Conservation (phyloP, 2,797 vertebrate genomes). For the Pangasius sanitwongsei region DNA sequence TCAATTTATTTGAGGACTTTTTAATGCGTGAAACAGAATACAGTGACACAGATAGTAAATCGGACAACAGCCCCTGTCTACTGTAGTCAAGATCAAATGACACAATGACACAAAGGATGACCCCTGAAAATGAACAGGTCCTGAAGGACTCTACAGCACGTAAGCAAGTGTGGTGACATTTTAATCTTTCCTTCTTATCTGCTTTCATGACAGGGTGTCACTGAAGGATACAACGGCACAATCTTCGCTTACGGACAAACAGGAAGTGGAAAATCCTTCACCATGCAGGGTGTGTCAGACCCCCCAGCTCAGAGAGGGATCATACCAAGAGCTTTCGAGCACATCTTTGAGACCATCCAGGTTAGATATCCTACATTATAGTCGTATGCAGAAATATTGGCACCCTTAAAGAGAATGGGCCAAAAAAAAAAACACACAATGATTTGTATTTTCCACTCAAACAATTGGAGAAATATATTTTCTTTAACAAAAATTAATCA, state of each 20-base stretch:
- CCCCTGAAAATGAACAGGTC: not conserved
- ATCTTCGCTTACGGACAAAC: constrained; percentile 92
- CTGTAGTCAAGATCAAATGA: not conserved
- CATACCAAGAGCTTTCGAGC: constrained; percentile 88
- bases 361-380: constrained; percentile 55
- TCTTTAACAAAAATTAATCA: not conserved
- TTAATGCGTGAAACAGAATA: constrained; percentile 52
- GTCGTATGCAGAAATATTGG: not conserved
- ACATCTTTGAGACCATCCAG: constrained; percentile 86
- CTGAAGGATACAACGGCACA: constrained; percentile 89
- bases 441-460: not conserved
- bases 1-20: not conserved
- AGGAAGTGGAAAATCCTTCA: constrained; percentile 92
- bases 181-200: not conserved
- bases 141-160: not conserved
- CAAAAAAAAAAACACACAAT: not conserved
- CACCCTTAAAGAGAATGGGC: not conserved
- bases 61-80: not conserved
- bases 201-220: constrained; percentile 78
- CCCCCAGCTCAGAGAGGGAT: constrained; percentile 81
- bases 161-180: not conserved
- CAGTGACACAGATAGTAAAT: constrained; percentile 24
- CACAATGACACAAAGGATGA: not conserved
- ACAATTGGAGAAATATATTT: not conserved
- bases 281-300: constrained; percentile 85